Percentiles rank a stretch among this genome's conserved stretches.
These are phyloP conservation scores for Amphipoea oculea DNA, from an alignment of 2,888 invertebrate species.

Conservation along the genomic window DNA sequence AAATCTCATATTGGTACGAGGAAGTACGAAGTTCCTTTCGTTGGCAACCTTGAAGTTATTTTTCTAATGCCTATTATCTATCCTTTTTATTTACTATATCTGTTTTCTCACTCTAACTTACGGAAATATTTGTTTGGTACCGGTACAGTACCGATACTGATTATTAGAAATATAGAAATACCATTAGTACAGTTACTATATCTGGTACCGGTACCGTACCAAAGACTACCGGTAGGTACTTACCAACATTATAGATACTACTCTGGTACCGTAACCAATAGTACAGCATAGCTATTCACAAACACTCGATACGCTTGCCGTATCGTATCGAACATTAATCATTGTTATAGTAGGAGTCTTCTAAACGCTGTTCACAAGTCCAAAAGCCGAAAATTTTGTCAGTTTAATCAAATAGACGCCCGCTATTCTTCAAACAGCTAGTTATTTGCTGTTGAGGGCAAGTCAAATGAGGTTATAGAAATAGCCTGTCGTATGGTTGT, in stretches of 20 bases:
- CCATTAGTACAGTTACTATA: neutral
- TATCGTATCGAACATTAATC: too few relatives aligned
- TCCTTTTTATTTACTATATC: neutral
- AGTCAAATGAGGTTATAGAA: too few relatives aligned
- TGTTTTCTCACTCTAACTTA: neutral
- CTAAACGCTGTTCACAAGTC: too few relatives aligned
- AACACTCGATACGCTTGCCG: too few relatives aligned
- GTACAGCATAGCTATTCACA: neutral
- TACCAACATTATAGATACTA: neutral
- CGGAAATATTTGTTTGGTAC: neutral
- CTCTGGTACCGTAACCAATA: neutral
- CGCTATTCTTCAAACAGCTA: too few relatives aligned
- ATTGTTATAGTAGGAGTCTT: too few relatives aligned
- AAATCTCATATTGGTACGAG: neutral
- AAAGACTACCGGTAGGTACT: neutral
- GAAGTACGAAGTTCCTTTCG: neutral
- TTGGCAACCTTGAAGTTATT: neutral
- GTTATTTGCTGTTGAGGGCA: too few relatives aligned
- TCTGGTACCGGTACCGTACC: neutral
- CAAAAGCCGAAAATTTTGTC: too few relatives aligned
- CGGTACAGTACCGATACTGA: neutral
- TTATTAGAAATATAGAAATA: neutral
- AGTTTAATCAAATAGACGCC: too few relatives aligned
- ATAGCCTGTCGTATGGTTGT: too few relatives aligned
- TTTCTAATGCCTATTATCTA: neutral